Conservation (phyloP, 2,113 vertebrate genomes). For the Gracilinanus agilis region DNA sequence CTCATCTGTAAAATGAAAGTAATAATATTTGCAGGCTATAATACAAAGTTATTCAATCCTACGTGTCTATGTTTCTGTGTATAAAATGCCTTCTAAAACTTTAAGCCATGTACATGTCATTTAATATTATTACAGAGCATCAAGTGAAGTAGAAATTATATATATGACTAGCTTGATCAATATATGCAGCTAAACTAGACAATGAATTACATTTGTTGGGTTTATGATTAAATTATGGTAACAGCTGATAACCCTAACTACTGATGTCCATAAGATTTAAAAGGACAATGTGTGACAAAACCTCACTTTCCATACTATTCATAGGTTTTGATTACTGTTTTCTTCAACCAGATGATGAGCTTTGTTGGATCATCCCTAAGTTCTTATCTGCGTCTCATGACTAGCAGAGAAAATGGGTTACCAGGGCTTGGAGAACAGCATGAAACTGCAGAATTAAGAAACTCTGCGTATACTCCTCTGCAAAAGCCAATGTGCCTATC, state of each 20-base stretch:
- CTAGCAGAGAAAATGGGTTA: not conserved
- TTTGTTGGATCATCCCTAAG: not conserved
- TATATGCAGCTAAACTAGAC: not conserved
- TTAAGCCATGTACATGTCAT: not conserved
- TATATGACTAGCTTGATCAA: not conserved
- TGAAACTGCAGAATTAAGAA: not conserved
- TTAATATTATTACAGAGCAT: not conserved
- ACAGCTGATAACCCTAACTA: not conserved
- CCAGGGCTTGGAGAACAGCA: conserved; percentile 1
- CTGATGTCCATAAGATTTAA: not conserved
- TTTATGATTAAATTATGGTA: not conserved
- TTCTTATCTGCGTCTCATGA: not conserved
- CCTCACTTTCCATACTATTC: not conserved
- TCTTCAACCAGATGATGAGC: not conserved
- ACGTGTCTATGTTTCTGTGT: not conserved
- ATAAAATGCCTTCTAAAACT: not conserved
- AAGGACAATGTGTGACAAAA: not conserved
- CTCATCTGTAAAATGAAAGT: too few relatives aligned
- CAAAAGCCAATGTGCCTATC: not conserved
- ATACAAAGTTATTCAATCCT: not conserved
- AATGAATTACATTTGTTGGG: not conserved
- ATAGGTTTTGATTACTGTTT: not conserved
- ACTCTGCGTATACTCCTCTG: conserved; percentile 1
- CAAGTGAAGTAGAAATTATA: not conserved
- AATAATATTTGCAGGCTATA: not conserved